Conservation (phyloP, 2,888 invertebrate species). For the Drosophila infuscata region DNA sequence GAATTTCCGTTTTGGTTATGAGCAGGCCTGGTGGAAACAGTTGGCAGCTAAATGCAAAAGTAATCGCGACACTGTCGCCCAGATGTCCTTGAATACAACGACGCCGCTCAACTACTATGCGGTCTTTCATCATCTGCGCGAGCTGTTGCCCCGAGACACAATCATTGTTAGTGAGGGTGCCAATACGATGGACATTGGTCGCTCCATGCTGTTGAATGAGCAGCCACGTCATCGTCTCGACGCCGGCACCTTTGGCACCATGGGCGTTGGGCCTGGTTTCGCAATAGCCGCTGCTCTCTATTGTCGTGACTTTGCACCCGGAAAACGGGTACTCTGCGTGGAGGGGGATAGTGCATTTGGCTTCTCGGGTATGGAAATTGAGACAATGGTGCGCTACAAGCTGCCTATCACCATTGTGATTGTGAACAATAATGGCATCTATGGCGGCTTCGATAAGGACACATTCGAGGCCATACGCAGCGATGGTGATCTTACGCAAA, state of each 20-base stretch:
- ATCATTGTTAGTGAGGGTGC: conserved; percentile 98
- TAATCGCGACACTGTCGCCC: conserved; percentile 89
- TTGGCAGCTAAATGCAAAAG: conserved; percentile 89
- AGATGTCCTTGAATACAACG: conserved; percentile 89
- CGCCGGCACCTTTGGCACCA: conserved; percentile 98
- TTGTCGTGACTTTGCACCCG: conserved; percentile 92
- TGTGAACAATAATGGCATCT: conserved; percentile 98
- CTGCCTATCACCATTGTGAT: conserved; percentile 95
- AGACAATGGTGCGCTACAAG: conserved; percentile 97
- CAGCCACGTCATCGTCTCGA: conserved; percentile 95
- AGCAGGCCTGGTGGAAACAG: conserved; percentile 91
- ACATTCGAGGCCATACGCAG: conserved; percentile 90
- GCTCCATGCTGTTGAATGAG: conserved; percentile 93
- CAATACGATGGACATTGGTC: conserved; percentile 99
- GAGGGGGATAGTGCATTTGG: conserved; percentile 99
- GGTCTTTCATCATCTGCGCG: conserved; percentile 93
- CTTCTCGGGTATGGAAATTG: conserved; percentile 99
- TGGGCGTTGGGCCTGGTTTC: conserved; percentile 97
- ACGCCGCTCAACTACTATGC: conserved; percentile 97
- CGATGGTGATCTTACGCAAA: conserved; percentile 90
- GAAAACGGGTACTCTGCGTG: conserved; percentile 95
- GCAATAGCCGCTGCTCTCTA: conserved; percentile 96
- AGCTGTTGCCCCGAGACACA: conserved; percentile 91
- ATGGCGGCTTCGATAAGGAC: conserved; percentile 93
- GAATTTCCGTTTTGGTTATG: conserved; percentile 87